Conservation (phyloP, 92 coral and sea anemone species). For the Epizoanthus ramosus region DNA sequence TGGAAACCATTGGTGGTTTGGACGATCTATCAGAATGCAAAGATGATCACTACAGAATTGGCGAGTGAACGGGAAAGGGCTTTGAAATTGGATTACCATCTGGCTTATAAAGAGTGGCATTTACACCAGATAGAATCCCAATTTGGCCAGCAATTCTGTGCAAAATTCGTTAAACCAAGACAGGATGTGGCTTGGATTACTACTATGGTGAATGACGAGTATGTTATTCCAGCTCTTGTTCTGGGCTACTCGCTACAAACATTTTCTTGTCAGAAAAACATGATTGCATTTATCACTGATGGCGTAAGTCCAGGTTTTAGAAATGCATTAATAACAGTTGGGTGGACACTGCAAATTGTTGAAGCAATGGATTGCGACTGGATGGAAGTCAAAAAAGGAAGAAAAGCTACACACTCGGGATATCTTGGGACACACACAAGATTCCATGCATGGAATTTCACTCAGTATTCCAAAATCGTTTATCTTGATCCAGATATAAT, state of each 20-base stretch:
- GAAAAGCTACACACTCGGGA: slow-evolving; percentile 49
- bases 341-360: slow-evolving; percentile 74
- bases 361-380: slow-evolving; percentile 90
- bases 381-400: slow-evolving; percentile 68
- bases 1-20: slow-evolving; percentile 52
- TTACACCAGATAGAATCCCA: slow-evolving; percentile 61
- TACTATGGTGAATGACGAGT: slow-evolving; percentile 74
- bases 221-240: slow-evolving; percentile 70
- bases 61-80: slow-evolving; percentile 46
- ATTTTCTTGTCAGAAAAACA: slow-evolving; percentile 73
- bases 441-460: slow-evolving; percentile 90
- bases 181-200: slow-evolving; percentile 72
- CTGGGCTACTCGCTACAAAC: slow-evolving; percentile 68
- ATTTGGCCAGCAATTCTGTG: slow-evolving; percentile 65
- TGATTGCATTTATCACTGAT: slow-evolving; percentile 82
- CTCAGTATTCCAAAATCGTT: slow-evolving; percentile 76
- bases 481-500: slow-evolving; percentile 91
- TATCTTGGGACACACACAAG: slow-evolving; percentile 88
- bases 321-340: slow-evolving; percentile 67
- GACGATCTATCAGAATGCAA: slow-evolving; percentile 39
- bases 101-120: slow-evolving; percentile 71
- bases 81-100: slow-evolving; percentile 47
- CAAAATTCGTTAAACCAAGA: slow-evolving; percentile 43
- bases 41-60: slow-evolving; percentile 43
- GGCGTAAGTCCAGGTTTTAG: slow-evolving; percentile 64